These are phyloP conservation scores for Clinocottus analis DNA, from an alignment of 2,113 vertebrate species.

Conservation along the genomic window DNA sequence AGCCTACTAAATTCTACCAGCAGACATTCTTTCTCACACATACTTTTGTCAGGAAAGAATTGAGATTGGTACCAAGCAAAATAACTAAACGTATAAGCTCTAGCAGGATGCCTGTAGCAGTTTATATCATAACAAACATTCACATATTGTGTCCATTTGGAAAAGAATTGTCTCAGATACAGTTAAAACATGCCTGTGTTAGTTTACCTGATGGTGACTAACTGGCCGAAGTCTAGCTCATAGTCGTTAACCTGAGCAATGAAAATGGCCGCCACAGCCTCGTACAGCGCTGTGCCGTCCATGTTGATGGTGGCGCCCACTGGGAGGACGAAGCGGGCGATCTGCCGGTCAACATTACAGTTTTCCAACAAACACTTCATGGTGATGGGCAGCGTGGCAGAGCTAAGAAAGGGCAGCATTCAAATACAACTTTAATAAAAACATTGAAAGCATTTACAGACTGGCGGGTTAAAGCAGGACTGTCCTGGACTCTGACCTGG, in stretches of 20 bases:
- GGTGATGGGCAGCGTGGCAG: conserved; percentile 91
- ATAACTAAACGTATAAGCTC: not conserved
- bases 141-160: not conserved
- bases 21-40: not conserved
- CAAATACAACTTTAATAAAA: not conserved
- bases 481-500: conserved; percentile 80
- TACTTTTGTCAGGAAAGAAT: not conserved
- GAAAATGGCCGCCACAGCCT: conserved; percentile 91
- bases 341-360: conserved; percentile 87
- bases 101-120: too few species aligned
- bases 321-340: conserved; percentile 89
- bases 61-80: not conserved
- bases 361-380: conserved; percentile 93
- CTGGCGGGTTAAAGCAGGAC: not conserved
- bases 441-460: not conserved
- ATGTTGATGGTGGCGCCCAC: conserved; percentile 93
- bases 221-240: conserved; percentile 89
- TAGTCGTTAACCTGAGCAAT: conserved; percentile 92
- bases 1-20: not conserved
- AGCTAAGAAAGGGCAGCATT: conserved; percentile 75
- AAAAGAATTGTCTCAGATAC: not conserved
- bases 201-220: conserved; percentile 90
- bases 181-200: not conserved
- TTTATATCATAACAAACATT: not conserved
- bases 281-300: conserved; percentile 90